Evolutionary conservation across 2,797 vertebrate genomes (phyloP).

Genomic region (Falco rusticolus): DNA sequence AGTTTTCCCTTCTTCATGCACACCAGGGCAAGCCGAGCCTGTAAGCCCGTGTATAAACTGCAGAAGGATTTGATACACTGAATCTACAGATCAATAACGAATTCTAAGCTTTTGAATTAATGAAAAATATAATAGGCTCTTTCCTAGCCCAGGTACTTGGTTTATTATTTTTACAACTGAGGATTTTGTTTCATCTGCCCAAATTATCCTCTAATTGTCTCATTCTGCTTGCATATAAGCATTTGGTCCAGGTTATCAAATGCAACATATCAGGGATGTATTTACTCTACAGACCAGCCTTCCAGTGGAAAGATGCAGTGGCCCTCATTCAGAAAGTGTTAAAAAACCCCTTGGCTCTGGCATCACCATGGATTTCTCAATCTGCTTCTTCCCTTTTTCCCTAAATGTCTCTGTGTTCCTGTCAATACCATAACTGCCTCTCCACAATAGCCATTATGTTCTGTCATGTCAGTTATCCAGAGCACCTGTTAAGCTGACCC

Average conservation of each 20-base stretch:
- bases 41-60: neutral
- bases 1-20: neutral
- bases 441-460: slow-evolving; percentile 26
- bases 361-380: slow-evolving; percentile 10
- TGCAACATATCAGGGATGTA: neutral
- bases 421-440: slow-evolving; percentile 35
- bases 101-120: neutral
- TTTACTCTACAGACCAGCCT: neutral
- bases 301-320: neutral
- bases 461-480: slow-evolving; percentile 19
- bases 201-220: neutral
- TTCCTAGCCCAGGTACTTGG: neutral
- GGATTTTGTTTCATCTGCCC: neutral
- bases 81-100: neutral
- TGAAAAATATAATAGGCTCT: neutral
- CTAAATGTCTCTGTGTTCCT: neutral
- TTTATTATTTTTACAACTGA: neutral
- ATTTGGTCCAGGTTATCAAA: neutral
- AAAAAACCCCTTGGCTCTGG: neutral
- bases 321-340: neutral
- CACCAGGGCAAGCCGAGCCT: neutral
- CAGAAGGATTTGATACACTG: neutral
- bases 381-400: slow-evolving; percentile 1
- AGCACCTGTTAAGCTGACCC: slow-evolving; percentile 32
- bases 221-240: neutral